Evolutionary conservation across 1,140 invertebrate species (phyloP).

Genomic region (Apis dorsata): DNA sequence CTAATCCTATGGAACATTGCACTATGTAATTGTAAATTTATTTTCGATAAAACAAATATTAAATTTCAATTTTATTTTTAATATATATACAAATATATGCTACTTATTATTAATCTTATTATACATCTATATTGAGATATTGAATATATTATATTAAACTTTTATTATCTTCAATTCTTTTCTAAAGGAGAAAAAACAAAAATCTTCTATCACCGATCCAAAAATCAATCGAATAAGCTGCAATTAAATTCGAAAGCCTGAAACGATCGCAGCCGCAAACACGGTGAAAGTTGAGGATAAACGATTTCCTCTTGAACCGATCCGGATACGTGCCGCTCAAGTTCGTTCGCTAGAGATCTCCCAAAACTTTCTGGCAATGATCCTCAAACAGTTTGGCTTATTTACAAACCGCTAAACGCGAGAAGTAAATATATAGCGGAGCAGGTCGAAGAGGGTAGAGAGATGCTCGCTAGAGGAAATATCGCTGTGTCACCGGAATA

Average conservation of each 20-base stretch:
- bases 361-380: conserved; percentile 32
- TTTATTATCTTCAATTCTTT: no score
- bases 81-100: no score
- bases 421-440: background rate
- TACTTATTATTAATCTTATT: no score
- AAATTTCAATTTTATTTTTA: no score
- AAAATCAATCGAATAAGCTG: background rate
- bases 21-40: no score
- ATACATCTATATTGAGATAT: no score
- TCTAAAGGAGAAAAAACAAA: background rate
- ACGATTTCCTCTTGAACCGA: background rate
- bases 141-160: no score
- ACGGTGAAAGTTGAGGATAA: background rate
- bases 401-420: conserved; percentile 35
- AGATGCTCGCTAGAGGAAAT: background rate
- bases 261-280: background rate
- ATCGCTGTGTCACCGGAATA: conserved; percentile 21
- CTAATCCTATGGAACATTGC: no score
- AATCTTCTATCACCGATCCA: no score
- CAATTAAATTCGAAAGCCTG: background rate
- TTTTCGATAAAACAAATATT: no score
- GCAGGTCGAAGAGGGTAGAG: background rate
- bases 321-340: background rate
- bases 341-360: background rate
- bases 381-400: conserved; percentile 25